phyloP scores from a whole-genome alignment of 2,888 invertebrate species.

The Leptinotarsa haldemani region DNA sequence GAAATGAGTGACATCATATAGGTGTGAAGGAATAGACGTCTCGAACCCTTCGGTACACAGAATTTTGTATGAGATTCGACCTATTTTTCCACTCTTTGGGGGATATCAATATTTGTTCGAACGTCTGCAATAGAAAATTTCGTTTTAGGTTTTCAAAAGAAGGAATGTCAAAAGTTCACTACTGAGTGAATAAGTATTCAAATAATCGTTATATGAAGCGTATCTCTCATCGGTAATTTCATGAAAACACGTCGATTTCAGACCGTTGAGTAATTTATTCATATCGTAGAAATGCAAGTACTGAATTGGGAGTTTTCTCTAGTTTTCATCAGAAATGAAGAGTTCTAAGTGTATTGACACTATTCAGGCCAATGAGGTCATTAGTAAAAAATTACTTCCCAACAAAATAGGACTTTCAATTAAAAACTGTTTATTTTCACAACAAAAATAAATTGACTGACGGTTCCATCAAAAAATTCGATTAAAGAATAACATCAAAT shows the following conservation, averaged over 20 bases:
- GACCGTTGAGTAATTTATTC: too few species aligned
- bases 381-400: too few species aligned
- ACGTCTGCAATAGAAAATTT: constrained; percentile 28
- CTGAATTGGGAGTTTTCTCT: too few species aligned
- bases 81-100: constrained; percentile 34
- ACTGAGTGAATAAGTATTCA: not conserved
- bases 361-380: too few species aligned
- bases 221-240: too few species aligned
- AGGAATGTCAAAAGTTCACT: not conserved
- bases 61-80: constrained; percentile 32
- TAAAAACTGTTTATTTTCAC: not conserved
- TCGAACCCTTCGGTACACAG: constrained; percentile 38
- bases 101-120: constrained; percentile 32
- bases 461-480: not conserved
- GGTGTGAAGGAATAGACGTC: constrained; percentile 39
- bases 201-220: not conserved
- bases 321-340: too few species aligned
- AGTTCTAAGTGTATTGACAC: too few species aligned
- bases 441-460: constrained; percentile 5
- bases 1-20: constrained; percentile 35
- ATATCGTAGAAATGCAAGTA: too few species aligned
- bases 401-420: not conserved
- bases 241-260: too few species aligned
- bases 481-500: not conserved
- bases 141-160: not conserved